phyloP scores from a whole-genome alignment of 2,797 vertebrate genomes.

The Taeniopygia guttata region DNA sequence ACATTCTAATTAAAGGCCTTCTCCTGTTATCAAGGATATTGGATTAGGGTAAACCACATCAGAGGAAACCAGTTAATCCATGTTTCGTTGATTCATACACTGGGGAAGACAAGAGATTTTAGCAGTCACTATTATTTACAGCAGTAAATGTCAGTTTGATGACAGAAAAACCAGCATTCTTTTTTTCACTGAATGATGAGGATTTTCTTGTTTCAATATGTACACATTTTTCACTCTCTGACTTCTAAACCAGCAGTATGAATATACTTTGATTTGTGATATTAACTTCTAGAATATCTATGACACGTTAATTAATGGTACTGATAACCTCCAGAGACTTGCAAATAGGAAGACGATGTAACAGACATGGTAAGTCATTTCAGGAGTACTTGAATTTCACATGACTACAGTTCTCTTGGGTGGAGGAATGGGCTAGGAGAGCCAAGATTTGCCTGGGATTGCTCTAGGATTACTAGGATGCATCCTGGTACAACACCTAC shows the following conservation, averaged over 20 bases:
- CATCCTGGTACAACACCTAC: not conserved
- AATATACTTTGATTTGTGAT: not conserved
- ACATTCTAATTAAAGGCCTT: not conserved
- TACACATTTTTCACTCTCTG: not conserved
- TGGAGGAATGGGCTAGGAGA: not conserved
- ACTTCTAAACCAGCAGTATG: not conserved
- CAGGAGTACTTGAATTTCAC: conserved; percentile 3
- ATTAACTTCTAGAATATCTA: conserved; percentile 12
- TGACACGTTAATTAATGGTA: not conserved
- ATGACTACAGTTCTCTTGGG: not conserved
- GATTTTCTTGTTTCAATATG: not conserved
- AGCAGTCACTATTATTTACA: conserved; percentile 44
- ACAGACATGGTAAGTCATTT: not conserved
- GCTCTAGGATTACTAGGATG: not conserved
- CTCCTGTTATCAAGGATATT: conserved; percentile 24
- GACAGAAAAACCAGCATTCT: not conserved
- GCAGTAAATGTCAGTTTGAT: conserved; percentile 34
- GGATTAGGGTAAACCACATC: conserved; percentile 41
- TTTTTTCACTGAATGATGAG: not conserved
- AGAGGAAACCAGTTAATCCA: conserved; percentile 40
- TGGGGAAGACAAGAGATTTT: conserved; percentile 21
- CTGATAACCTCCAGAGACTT: not conserved
- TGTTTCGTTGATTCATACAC: conserved; percentile 18
- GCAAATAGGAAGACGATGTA: not conserved
- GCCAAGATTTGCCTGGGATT: not conserved